Percentiles rank a stretch among this genome's conserved stretches.
Conservation (phyloP, 30 jellyfish, hydroid and myxozoan genomes). For the Nemopilema nomurai region DNA sequence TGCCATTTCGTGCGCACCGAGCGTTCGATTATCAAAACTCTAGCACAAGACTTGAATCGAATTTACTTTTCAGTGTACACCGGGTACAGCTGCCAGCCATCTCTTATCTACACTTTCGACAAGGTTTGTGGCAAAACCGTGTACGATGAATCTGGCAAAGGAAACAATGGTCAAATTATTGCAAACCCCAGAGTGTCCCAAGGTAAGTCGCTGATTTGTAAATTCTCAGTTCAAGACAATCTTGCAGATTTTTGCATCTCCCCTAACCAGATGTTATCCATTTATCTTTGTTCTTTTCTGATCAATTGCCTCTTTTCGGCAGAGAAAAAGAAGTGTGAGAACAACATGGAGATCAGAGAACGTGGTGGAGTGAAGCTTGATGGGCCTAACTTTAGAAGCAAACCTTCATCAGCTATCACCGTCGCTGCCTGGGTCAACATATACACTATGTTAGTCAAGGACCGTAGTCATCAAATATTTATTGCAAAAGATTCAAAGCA, state of each 20-base stretch:
- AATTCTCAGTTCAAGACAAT: background rate
- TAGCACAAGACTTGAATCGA: too few species aligned
- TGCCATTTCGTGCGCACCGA: too few species aligned
- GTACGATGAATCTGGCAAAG: conserved; percentile 93
- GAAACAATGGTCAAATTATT: conserved; percentile 71
- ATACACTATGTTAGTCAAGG: conserved; percentile 19
- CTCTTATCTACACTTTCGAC: conserved; percentile 74
- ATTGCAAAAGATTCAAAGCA: conserved; percentile 57
- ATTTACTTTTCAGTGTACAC: conserved; percentile 27
- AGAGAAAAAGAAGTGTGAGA: conserved; percentile 66
- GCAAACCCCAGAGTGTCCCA: conserved; percentile 35
- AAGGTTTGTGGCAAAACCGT: conserved; percentile 56
- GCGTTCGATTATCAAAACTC: too few species aligned
- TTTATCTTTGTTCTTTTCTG: too few species aligned
- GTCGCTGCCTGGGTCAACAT: conserved; percentile 78
- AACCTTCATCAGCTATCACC: conserved; percentile 77
- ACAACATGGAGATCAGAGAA: conserved; percentile 43
- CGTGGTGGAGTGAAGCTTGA: conserved; percentile 77
- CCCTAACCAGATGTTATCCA: too few species aligned
- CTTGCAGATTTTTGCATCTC: too few species aligned
- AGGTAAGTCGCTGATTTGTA: background rate
- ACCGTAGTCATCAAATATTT: conserved; percentile 68
- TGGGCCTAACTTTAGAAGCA: conserved; percentile 68
- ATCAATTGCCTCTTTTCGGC: too few species aligned
- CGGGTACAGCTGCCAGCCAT: conserved; percentile 87